phyloP scores from a whole-genome alignment of 2,113 vertebrate genomes.

The Merops nubicus region DNA sequence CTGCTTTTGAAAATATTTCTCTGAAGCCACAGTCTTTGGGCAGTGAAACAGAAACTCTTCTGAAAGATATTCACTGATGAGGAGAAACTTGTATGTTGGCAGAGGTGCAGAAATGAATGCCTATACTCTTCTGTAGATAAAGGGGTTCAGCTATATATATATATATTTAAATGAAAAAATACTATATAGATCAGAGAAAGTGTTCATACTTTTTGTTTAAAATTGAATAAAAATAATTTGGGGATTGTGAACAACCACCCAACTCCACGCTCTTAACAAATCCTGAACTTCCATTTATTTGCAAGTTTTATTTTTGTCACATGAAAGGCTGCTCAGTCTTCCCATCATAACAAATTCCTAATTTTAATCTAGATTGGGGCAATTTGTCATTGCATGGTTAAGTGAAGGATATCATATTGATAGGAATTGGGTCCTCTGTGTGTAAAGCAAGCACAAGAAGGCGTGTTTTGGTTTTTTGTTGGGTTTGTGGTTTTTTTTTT shows the following conservation, averaged over 20 bases:
- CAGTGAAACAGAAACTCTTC: not conserved
- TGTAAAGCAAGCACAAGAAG: not conserved
- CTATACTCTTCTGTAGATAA: not conserved
- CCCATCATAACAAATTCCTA: not conserved
- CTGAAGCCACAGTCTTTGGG: not conserved
- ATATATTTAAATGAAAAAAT: too few relatives aligned
- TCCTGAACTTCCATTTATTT: not conserved
- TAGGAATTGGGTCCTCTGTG: not conserved
- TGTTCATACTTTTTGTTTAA: not conserved
- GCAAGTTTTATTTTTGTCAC: not conserved
- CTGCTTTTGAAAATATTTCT: not conserved
- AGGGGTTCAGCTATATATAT: not conserved
- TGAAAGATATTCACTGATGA: not conserved
- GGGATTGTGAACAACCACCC: not conserved
- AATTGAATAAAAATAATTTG: not conserved
- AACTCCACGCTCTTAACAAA: not conserved
- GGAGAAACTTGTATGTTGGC: not conserved
- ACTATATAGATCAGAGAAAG: not conserved
- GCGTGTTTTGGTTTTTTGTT: too few relatives aligned
- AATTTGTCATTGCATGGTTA: not conserved
- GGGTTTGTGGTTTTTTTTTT: not conserved
- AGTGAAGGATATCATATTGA: not conserved
- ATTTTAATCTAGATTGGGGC: not conserved
- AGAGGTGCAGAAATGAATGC: not conserved
- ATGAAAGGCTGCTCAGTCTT: not conserved